Evolutionary conservation across 2,113 vertebrate species (phyloP).

Genomic region (Eptatretus burgeri): DNA sequence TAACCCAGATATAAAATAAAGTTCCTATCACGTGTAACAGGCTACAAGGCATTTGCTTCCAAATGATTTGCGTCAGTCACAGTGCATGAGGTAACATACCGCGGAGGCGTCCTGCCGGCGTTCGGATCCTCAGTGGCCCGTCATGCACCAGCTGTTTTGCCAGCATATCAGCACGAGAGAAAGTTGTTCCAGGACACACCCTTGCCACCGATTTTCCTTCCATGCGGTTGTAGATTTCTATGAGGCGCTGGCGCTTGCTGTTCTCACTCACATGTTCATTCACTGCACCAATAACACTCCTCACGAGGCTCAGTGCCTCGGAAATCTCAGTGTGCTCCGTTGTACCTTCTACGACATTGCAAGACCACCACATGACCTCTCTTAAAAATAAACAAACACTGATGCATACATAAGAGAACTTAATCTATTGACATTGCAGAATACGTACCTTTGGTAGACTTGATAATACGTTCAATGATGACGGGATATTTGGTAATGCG

Average conservation of each 20-base stretch:
- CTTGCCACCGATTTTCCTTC: slow-evolving; percentile 88
- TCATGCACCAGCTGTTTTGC: slow-evolving; percentile 54
- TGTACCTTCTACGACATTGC: slow-evolving; percentile 28
- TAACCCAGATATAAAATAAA: no score
- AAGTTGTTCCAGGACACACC: slow-evolving; percentile 80
- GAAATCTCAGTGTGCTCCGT: slow-evolving; percentile 36
- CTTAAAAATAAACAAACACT: slow-evolving; percentile 5
- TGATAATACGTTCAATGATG: slow-evolving; percentile 55
- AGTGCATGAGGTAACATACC: slow-evolving; percentile 17
- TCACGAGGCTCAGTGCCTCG: slow-evolving; percentile 37
- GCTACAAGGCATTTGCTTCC: no score
- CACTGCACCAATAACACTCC: slow-evolving; percentile 46
- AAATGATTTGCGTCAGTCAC: no score
- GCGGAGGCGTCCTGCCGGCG: slow-evolving; percentile 33
- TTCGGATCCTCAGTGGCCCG: slow-evolving; percentile 45
- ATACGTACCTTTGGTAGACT: slow-evolving; percentile 51
- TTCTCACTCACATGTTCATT: slow-evolving; percentile 70
- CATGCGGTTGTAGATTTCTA: slow-evolving; percentile 44
- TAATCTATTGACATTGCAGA: no score
- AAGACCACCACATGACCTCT: not conserved
- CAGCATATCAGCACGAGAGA: slow-evolving; percentile 55
- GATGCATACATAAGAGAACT: no score
- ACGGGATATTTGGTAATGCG: slow-evolving; percentile 90
- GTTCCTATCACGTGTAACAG: no score
- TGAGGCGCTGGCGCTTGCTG: slow-evolving; percentile 44